phyloP scores from a whole-genome alignment of 2,113 vertebrate species.

The Siphamia tubifer region DNA sequence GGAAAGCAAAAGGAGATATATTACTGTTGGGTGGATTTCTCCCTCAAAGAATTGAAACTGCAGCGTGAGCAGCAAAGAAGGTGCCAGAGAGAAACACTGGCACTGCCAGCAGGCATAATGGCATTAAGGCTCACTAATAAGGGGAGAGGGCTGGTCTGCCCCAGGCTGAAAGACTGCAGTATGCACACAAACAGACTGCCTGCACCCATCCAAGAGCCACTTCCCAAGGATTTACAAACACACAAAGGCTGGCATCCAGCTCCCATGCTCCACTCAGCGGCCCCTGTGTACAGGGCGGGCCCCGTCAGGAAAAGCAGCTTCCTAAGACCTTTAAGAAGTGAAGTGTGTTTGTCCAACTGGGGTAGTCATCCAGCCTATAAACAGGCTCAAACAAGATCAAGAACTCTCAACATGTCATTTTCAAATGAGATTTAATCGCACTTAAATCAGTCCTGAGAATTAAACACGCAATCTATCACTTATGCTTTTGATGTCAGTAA shows the following conservation, averaged over 20 bases:
- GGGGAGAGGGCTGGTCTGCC: slow-evolving; percentile 45
- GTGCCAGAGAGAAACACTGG: slow-evolving; percentile 48
- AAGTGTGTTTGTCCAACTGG: neutral
- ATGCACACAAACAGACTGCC: slow-evolving; percentile 55
- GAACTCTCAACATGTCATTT: slow-evolving; percentile 14
- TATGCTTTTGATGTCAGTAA: neutral
- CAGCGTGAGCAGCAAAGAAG: slow-evolving; percentile 47
- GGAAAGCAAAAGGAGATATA: neutral
- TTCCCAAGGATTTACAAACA: slow-evolving; percentile 54
- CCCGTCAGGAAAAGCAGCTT: slow-evolving; percentile 44
- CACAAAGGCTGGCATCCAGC: slow-evolving; percentile 63
- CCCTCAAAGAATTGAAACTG: slow-evolving; percentile 25
- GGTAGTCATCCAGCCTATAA: neutral
- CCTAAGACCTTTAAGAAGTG: slow-evolving; percentile 7
- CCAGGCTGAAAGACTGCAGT: slow-evolving; percentile 63
- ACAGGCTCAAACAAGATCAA: slow-evolving; percentile 29
- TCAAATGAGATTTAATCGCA: slow-evolving; percentile 6
- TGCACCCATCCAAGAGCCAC: slow-evolving; percentile 49
- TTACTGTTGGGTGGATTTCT: slow-evolving; percentile 6
- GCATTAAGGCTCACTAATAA: slow-evolving; percentile 63
- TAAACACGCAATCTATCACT: neutral
- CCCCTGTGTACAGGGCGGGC: slow-evolving; percentile 27
- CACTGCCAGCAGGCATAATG: slow-evolving; percentile 59
- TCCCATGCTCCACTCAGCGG: slow-evolving; percentile 43
- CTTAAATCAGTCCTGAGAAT: neutral